Base-by-base conservation (phyloP, 1,140 invertebrate species). In the Tetramorium parvispinum region DNA sequence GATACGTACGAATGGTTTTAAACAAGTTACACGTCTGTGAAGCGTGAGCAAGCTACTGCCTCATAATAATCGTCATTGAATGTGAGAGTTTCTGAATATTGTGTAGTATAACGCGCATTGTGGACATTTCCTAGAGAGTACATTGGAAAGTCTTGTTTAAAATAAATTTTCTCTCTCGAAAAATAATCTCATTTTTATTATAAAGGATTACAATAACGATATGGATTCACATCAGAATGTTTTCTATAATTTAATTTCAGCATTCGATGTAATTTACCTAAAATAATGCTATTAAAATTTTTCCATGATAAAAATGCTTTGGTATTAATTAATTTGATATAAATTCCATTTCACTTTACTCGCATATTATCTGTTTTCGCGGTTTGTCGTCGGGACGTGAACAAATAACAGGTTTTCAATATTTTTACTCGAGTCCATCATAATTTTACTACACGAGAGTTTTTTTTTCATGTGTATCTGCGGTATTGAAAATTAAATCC, bases 241-340 rank as follows among this genome's bases (percentile, higher is more conserved):
- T 77, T 61, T 43, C 6, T 21, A 21, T 7, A 32, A 46, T 63
- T 4, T 63, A 40, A 46, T 77, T 61, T 43, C 18, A 27, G 5
- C 16, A 46, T 49, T 77, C 21, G 4, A 27, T 63, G 16, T 77
- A 61, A 61, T 46, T 61, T 61, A 37, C 16, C 49, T 43, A 6
- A 16, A 61, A 61, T 63, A 77, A 61, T 61, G 21, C 10, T n/a
- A 32, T 77, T 59, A 21, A 63, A 77, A 77, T 21, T 51, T 66
- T 79, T 66, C 24, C 16, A 18, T 27, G 2, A 18, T 32, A 37
- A 32, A 79, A 66, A 16, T 18, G 43, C 18, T 68, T 51, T 79
- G 16, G 18, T 53, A 6, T 53, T 18, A 53, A 53, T 18, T 68
- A 68, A 32, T 27, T 77, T 63, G 40, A 79, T 37, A 68, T 24